phyloP scores from a whole-genome alignment of 2,113 vertebrate species.

The Spermophilus dauricus region DNA sequence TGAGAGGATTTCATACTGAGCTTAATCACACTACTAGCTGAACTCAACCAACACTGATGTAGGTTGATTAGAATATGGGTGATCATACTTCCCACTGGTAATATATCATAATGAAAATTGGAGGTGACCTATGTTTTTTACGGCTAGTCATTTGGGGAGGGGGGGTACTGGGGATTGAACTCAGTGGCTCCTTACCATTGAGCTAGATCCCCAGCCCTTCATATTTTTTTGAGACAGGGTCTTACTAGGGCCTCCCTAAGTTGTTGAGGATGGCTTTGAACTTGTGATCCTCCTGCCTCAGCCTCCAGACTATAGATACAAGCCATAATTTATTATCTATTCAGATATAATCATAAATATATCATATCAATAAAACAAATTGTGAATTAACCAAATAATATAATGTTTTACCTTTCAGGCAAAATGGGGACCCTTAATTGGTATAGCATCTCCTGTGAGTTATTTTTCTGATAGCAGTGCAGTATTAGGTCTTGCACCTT shows the following conservation, averaged over 20 bases:
- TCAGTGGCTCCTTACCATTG: too few relatives aligned
- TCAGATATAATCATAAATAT: not conserved
- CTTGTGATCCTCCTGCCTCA: too few relatives aligned
- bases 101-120: not conserved
- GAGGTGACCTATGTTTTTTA: not conserved
- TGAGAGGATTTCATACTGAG: not conserved
- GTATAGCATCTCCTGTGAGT: not conserved
- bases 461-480: not conserved
- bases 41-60: not conserved
- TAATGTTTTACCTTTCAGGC: not conserved
- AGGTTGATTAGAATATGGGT: not conserved
- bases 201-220: too few relatives aligned
- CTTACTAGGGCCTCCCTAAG: too few relatives aligned
- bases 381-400: constrained; percentile 10
- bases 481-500: not conserved
- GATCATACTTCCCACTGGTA: not conserved
- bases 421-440: not conserved
- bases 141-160: too few relatives aligned
- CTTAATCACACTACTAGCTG: not conserved
- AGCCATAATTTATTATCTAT: not conserved
- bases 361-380: constrained; percentile 4
- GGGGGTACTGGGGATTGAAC: too few relatives aligned
- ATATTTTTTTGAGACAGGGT: too few relatives aligned
- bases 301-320: not conserved
- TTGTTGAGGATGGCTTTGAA: too few relatives aligned